phyloP scores from a whole-genome alignment of 2,888 invertebrate species.

The Steinernema hermaphroditum region DNA sequence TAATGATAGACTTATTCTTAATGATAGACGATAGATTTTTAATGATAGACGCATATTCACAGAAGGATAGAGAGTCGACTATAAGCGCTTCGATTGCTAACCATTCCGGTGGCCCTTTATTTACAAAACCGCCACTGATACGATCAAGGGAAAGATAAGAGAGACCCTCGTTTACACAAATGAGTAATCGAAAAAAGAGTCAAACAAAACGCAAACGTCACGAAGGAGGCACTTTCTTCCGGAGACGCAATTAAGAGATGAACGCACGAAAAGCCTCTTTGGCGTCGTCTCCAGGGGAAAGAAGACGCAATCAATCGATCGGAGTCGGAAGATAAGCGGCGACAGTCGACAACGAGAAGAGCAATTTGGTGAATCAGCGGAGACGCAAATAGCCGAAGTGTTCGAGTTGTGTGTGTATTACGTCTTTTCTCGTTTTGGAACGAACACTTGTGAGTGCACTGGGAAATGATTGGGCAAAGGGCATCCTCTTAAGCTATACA shows the following conservation, averaged over 20 bases:
- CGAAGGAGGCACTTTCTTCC: not conserved
- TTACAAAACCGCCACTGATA: no score
- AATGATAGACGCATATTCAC: not conserved
- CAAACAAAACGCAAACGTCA: not conserved
- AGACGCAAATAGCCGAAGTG: no score
- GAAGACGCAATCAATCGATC: not conserved
- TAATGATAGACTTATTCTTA: not conserved
- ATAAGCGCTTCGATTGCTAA: not conserved
- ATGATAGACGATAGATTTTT: not conserved
- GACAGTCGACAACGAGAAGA: not conserved
- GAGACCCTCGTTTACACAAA: not conserved
- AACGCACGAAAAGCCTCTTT: not conserved
- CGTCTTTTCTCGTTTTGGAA: no score
- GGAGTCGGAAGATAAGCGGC: slow-evolving; percentile 5
- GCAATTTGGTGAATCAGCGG: not conserved
- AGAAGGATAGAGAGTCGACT: not conserved
- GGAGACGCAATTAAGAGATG: not conserved
- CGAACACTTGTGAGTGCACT: no score
- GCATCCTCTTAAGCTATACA: no score
- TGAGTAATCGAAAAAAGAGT: not conserved
- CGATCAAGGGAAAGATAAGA: not conserved
- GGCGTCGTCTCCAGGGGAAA: not conserved
- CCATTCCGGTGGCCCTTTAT: no score
- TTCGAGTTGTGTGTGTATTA: no score
- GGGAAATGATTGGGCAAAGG: no score